Evolutionary conservation across 2,113 vertebrate genomes (phyloP).

Genomic region (Pachyramphus minor): DNA sequence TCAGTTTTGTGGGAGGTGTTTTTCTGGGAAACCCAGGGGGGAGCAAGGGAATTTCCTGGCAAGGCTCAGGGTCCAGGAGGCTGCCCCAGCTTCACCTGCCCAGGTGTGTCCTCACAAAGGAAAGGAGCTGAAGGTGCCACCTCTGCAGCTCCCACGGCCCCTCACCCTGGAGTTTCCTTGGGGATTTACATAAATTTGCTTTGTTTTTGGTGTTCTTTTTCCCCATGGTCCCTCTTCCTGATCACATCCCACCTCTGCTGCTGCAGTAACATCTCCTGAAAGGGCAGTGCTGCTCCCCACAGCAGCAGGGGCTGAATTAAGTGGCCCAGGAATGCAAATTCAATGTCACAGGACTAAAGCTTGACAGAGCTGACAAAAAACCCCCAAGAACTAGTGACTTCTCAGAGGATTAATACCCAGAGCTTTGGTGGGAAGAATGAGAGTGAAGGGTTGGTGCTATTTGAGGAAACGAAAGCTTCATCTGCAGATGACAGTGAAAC

Average conservation of each 20-base stretch:
- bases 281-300: not conserved
- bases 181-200: not conserved
- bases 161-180: not conserved
- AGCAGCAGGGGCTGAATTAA: not conserved
- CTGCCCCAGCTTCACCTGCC: not conserved
- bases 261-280: not conserved
- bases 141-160: not conserved
- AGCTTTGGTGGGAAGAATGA: not conserved
- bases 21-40: not conserved
- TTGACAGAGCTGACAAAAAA: not conserved
- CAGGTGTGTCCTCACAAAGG: not conserved
- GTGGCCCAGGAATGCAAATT: not conserved
- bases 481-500: not conserved
- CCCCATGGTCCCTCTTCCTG: not conserved
- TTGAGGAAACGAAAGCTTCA: not conserved
- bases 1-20: accelerated
- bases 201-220: not conserved
- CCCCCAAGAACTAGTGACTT: not conserved
- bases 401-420: not conserved
- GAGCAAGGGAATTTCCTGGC: not conserved
- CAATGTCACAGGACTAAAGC: not conserved
- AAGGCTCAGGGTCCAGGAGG: not conserved
- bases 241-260: not conserved
- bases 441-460: not conserved
- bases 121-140: not conserved